Evolutionary conservation across 2,888 invertebrate genomes (phyloP).

Genomic region (Sinodicranocentrus sp.): DNA sequence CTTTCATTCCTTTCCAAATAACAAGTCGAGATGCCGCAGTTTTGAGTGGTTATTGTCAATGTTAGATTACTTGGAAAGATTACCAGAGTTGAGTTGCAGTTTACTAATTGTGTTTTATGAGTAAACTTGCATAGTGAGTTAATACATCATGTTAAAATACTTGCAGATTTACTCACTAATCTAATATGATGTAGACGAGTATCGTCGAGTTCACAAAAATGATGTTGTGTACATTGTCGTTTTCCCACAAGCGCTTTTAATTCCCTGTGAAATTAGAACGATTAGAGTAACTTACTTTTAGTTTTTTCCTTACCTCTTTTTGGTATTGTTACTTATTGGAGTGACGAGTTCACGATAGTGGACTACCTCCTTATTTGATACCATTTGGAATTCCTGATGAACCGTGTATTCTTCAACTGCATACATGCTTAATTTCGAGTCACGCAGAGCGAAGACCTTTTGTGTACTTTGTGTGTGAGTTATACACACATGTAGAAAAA

Average conservation of each 20-base stretch:
- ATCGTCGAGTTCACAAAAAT: too few species aligned
- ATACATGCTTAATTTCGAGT: not conserved
- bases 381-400: not conserved
- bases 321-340: not conserved
- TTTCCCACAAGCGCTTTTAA: slow-evolving; percentile 36
- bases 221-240: not conserved
- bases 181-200: too few species aligned
- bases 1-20: not conserved
- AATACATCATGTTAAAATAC: too few species aligned
- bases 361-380: slow-evolving; percentile 3
- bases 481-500: not conserved
- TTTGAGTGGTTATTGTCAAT: slow-evolving; percentile 45
- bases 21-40: not conserved
- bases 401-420: not conserved
- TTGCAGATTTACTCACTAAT: too few species aligned
- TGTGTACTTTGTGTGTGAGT: not conserved
- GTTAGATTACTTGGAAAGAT: slow-evolving; percentile 22
- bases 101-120: slow-evolving; percentile 3
- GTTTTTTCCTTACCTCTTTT: not conserved
- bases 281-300: slow-evolving; percentile 30
- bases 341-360: not conserved
- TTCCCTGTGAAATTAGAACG: slow-evolving; percentile 53
- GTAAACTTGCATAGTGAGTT: not conserved
- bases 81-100: not conserved
- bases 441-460: slow-evolving; percentile 7